phyloP scores from a whole-genome alignment of 2,113 vertebrate genomes.

The Myiagra hebetior region DNA sequence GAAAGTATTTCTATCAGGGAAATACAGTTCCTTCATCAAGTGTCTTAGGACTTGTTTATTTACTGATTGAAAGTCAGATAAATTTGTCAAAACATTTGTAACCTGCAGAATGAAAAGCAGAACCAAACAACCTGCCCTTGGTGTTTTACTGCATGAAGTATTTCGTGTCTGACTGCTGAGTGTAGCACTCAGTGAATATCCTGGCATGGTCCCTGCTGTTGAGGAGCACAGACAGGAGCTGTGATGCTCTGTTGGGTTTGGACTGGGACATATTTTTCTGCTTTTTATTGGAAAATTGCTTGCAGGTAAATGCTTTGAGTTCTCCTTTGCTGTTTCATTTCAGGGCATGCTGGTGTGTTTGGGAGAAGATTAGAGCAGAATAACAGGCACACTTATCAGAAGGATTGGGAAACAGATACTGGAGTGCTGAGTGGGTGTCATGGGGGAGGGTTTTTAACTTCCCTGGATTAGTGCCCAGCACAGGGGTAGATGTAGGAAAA shows the following conservation, averaged over 20 bases:
- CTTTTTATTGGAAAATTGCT: not conserved
- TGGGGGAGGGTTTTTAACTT: not conserved
- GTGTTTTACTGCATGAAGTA: not conserved
- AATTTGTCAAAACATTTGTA: not conserved
- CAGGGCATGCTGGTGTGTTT: not conserved
- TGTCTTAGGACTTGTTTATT: not conserved
- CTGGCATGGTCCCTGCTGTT: not conserved
- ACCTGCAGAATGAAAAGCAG: not conserved
- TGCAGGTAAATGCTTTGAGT: not conserved
- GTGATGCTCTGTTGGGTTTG: not conserved
- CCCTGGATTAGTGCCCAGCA: conserved; percentile 7
- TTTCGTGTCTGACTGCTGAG: not conserved
- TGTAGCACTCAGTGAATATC: not conserved
- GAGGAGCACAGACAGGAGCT: not conserved
- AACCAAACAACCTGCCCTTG: not conserved
- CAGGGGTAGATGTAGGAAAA: not conserved
- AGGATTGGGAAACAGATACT: conserved; percentile 32
- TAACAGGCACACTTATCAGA: not conserved
- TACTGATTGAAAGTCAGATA: not conserved
- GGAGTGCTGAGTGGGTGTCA: not conserved
- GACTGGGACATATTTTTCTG: not conserved
- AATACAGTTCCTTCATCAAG: not conserved
- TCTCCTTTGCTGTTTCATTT: not conserved
- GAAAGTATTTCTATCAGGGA: not conserved
- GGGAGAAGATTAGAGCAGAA: not conserved